These are phyloP conservation scores for Lathamus discolor DNA, from an alignment of 2,113 vertebrate species.

Conservation along the genomic window DNA sequence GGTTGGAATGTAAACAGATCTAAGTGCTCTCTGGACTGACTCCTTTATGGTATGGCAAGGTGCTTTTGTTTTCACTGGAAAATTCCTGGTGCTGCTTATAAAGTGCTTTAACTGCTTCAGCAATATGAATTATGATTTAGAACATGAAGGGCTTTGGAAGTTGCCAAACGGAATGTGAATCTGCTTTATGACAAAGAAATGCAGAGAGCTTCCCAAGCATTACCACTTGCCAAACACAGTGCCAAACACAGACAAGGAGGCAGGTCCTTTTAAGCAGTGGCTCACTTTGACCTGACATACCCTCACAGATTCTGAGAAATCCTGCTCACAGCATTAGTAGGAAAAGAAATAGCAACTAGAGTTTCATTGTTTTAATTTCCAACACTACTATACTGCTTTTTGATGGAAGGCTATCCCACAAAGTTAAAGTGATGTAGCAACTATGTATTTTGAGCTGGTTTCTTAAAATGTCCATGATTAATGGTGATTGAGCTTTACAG, in stretches of 20 bases:
- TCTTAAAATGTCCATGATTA: not conserved
- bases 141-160: not conserved
- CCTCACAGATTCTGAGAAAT: not conserved
- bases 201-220: not conserved
- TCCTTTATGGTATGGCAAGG: not conserved
- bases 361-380: not conserved
- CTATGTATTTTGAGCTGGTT: not conserved
- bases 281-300: not conserved
- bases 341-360: not conserved
- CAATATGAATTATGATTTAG: not conserved
- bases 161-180: not conserved
- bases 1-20: not conserved
- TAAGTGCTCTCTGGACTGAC: not conserved
- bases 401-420: not conserved
- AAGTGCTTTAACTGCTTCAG: not conserved
- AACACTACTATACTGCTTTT: not conserved
- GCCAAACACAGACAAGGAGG: not conserved
- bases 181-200: not conserved
- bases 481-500: not conserved
- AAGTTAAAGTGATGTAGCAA: not conserved
- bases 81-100: not conserved
- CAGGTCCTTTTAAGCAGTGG: not conserved
- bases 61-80: not conserved
- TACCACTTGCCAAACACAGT: too few species aligned
- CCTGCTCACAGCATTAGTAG: not conserved